A percentile compares a stretch with the other conserved stretches of the same genome.
phyloP scores from a whole-genome alignment of 2,888 invertebrate genomes.

The Oscheius sp. region DNA sequence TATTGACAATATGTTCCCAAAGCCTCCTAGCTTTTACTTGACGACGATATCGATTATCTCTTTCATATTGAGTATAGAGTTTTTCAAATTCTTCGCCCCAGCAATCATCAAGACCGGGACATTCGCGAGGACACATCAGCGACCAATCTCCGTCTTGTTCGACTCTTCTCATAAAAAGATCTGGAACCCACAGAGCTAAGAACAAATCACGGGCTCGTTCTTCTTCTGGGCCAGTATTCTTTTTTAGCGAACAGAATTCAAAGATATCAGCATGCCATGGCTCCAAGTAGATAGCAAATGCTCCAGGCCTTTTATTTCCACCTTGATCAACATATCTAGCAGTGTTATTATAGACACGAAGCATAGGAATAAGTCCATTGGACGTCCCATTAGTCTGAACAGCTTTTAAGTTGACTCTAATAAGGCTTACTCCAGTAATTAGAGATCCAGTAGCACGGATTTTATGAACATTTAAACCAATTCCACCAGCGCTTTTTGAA shows the following conservation, averaged over 20 bases:
- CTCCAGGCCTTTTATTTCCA: constrained; percentile 95
- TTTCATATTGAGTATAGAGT: constrained; percentile 80
- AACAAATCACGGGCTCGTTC: constrained; percentile 91
- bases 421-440: constrained; percentile 80
- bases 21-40: constrained; percentile 82
- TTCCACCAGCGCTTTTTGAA: constrained; percentile 95
- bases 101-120: constrained; percentile 86
- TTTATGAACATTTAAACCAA: constrained; percentile 93
- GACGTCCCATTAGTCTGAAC: constrained; percentile 86
- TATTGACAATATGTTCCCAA: constrained; percentile 91
- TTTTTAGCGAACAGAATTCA: constrained; percentile 90
- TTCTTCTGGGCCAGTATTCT: constrained; percentile 90
- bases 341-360: constrained; percentile 92
- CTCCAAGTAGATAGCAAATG: constrained; percentile 95
- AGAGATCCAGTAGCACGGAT: constrained; percentile 89
- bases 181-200: constrained; percentile 94
- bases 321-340: constrained; percentile 97
- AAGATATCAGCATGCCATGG: constrained; percentile 99
- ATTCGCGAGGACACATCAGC: constrained; percentile 93
- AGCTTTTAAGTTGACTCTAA: neutral
- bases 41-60: constrained; percentile 69
- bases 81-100: constrained; percentile 94
- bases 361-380: constrained; percentile 94
- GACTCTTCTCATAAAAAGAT: constrained; percentile 91
- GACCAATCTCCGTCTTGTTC: constrained; percentile 81